Percentiles rank a stretch among this genome's conserved stretches.
phyloP scores from a whole-genome alignment of 2,113 vertebrate species.

The Equus przewalskii region DNA sequence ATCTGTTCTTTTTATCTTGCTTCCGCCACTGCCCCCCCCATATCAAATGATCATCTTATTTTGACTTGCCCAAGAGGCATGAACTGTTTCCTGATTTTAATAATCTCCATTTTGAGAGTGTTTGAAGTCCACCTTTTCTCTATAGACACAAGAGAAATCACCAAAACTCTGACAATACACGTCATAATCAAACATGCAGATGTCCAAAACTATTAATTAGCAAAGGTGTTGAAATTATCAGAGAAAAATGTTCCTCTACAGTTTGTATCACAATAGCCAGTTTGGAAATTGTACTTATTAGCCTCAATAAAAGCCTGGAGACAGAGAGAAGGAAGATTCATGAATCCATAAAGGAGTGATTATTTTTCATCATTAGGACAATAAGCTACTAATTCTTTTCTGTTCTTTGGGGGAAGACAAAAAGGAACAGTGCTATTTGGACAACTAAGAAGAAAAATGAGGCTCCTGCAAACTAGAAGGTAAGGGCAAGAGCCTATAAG shows the following conservation, averaged over 20 bases:
- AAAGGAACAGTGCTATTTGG: background rate
- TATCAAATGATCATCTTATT: constrained; percentile 10
- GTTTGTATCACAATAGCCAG: background rate
- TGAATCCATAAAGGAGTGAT: background rate
- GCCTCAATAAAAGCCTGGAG: background rate
- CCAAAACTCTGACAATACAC: constrained; percentile 71
- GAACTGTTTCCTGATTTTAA: constrained; percentile 51
- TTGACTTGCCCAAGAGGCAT: constrained; percentile 27
- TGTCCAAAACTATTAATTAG: constrained; percentile 68
- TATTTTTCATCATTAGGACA: constrained; percentile 27
- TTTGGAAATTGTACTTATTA: constrained; percentile 15
- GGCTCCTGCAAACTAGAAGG: background rate
- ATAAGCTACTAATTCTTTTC: background rate
- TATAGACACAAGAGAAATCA: constrained; percentile 46
- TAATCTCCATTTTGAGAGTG: background rate
- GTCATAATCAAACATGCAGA: constrained; percentile 75
- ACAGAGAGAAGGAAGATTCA: background rate
- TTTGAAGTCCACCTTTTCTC: constrained; percentile 63
- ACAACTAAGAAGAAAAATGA: background rate
- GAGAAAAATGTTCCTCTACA: background rate
- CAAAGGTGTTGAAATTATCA: constrained; percentile 75
- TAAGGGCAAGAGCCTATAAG: background rate
- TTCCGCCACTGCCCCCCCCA: background rate
- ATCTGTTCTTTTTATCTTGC: constrained; percentile 65
- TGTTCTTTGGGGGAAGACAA: background rate